Percentiles rank a stretch among this genome's conserved stretches.
Conservation (phyloP, 2,113 vertebrate genomes). For the Microcebus ravelobensis region DNA sequence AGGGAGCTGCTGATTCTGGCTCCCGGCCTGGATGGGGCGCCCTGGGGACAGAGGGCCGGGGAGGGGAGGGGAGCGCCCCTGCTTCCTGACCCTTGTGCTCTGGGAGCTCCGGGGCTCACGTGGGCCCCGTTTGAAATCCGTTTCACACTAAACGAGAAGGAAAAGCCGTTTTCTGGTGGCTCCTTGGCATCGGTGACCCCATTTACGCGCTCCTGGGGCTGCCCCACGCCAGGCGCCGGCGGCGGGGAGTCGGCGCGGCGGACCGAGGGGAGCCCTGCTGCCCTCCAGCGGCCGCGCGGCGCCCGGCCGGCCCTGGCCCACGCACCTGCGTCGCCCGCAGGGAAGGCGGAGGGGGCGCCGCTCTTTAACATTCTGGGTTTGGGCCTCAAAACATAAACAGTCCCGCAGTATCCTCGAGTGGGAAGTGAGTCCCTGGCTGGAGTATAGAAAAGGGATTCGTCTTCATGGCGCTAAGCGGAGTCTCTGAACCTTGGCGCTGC, state of each 20-base stretch:
- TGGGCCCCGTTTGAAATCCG: neutral
- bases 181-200: neutral
- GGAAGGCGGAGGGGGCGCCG: neutral
- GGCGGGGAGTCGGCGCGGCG: neutral
- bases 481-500: neutral
- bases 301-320: neutral
- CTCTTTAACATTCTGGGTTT: neutral
- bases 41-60: neutral
- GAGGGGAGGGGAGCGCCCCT: neutral
- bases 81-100: neutral
- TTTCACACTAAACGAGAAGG: neutral
- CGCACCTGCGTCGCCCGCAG: neutral
- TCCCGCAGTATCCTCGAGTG: neutral
- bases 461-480: neutral
- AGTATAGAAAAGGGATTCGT: neutral
- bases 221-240: too few relatives aligned
- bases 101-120: neutral
- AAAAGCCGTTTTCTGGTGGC: neutral
- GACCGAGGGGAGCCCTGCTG: conserved; percentile 30
- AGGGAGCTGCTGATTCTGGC: neutral
- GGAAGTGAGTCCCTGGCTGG: neutral
- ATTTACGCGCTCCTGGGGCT: neutral
- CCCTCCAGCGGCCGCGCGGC: neutral
- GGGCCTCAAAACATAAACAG: neutral
- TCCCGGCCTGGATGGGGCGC: neutral